Evolutionary conservation across 1,140 invertebrate genomes (phyloP).

Genomic region (Andrena cerasifolii): DNA sequence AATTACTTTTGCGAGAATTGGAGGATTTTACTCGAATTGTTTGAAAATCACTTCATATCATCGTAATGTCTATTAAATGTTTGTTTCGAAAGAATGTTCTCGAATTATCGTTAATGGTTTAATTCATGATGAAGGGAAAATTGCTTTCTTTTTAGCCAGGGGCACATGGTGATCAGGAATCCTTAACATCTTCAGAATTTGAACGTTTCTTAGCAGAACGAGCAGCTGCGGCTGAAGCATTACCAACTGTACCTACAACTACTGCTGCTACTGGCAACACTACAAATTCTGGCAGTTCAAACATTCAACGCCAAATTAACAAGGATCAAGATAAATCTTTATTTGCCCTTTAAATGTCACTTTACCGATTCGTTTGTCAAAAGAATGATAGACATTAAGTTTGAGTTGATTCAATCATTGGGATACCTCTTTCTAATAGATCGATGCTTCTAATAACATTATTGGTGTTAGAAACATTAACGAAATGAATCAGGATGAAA

Average conservation of each 20-base stretch:
- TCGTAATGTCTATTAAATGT: slow-evolving; percentile 15
- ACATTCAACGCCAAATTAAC: slow-evolving; percentile 76
- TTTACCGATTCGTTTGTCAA: slow-evolving; percentile 25
- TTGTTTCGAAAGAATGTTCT: too few species aligned
- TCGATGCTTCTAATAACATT: slow-evolving; percentile 38
- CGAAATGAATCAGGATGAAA: slow-evolving; percentile 26
- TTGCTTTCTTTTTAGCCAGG: slow-evolving; percentile 62
- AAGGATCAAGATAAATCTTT: slow-evolving; percentile 82
- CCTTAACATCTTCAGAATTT: slow-evolving; percentile 94
- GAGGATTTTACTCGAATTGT: background rate
- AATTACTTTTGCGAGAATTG: background rate
- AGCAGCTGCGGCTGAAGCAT: slow-evolving; percentile 90
- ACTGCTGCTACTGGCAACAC: slow-evolving; percentile 68
- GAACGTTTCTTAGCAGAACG: slow-evolving; percentile 95
- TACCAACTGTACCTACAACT: slow-evolving; percentile 80
- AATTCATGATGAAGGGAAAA: background rate
- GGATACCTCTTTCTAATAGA: slow-evolving; percentile 36
- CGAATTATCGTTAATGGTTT: too few species aligned
- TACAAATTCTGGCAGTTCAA: slow-evolving; percentile 66
- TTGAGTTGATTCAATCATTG: slow-evolving; percentile 32
- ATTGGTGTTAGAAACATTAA: slow-evolving; percentile 40
- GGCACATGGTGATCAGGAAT: slow-evolving; percentile 79
- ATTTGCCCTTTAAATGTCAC: slow-evolving; percentile 77
- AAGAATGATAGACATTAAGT: slow-evolving; percentile 27
- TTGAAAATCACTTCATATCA: slow-evolving; percentile 2